These are phyloP conservation scores for Dermatophagoides farinae DNA, from an alignment of 1,140 invertebrate genomes.

Conservation along the genomic window DNA sequence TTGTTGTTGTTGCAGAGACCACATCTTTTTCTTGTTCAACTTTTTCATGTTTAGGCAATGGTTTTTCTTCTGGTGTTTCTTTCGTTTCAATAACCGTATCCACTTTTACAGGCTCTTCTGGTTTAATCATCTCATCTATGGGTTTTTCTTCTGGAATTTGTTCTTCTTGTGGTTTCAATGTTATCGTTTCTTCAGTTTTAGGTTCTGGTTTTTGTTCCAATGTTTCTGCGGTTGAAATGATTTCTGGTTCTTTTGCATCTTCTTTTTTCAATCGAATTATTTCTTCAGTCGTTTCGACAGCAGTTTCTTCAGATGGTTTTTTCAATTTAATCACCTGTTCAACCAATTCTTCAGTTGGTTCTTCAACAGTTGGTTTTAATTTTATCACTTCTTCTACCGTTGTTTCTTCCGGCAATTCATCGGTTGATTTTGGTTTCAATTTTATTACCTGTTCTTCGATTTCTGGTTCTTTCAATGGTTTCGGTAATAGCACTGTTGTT, in stretches of 20 bases:
- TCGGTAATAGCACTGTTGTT: conserved; percentile 15
- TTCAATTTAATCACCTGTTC: not conserved
- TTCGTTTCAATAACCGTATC: no score
- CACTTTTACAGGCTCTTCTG: conserved; percentile 8
- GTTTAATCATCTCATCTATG: conserved; percentile 11
- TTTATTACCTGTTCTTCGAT: conserved; percentile 16
- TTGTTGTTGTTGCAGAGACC: conserved; percentile 13
- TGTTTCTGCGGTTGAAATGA: no score
- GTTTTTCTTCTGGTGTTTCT: conserved; percentile 13
- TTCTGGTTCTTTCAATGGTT: not conserved
- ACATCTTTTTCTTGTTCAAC: conserved; percentile 5
- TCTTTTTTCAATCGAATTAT: conserved; percentile 16
- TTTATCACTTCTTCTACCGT: not conserved
- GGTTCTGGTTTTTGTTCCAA: not conserved
- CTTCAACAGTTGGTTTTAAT: conserved; percentile 10
- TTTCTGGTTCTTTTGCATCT: conserved; percentile 23
- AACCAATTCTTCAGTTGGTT: conserved; percentile 18
- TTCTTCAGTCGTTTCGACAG: conserved; percentile 18
- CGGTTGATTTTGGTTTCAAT: conserved; percentile 18
- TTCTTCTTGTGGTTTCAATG: conserved; percentile 23
- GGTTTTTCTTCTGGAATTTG: not conserved
- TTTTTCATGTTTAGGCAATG: conserved; percentile 26
- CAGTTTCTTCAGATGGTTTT: not conserved
- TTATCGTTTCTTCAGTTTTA: not conserved
- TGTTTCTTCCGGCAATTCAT: conserved; percentile 17